Percentiles rank a stretch among this genome's conserved stretches.
Evolutionary conservation across 2,797 vertebrate genomes (phyloP).

Genomic region (Scleropages formosus): DNA sequence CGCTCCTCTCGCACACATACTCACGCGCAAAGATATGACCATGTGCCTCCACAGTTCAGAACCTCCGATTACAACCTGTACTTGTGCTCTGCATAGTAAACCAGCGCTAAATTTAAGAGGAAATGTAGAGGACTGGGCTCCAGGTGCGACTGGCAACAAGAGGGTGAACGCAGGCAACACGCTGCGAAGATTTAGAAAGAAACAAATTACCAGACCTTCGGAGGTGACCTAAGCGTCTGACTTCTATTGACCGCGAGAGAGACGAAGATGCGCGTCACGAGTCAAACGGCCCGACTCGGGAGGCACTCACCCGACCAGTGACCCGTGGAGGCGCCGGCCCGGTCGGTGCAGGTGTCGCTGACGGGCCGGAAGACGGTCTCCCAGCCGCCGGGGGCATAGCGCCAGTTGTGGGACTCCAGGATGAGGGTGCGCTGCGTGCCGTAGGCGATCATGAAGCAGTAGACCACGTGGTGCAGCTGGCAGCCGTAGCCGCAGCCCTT

Average conservation of each 20-base stretch:
- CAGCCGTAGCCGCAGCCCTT: conserved; percentile 98
- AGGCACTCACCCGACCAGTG: conserved; percentile 88
- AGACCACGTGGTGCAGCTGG: conserved; percentile 96
- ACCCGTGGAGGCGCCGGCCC: conserved; percentile 81
- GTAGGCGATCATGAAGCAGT: conserved; percentile 98
- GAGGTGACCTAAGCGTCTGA: no score
- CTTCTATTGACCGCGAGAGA: no score
- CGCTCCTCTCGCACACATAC: neutral
- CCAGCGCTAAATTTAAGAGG: no score
- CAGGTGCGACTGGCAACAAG: no score
- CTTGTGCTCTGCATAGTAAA: neutral
- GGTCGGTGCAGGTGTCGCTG: conserved; percentile 90
- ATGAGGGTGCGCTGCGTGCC: conserved; percentile 92
- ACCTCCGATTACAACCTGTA: neutral
- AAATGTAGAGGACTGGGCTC: no score
- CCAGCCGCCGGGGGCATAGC: conserved; percentile 94
- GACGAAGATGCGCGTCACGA: no score
- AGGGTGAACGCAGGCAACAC: no score
- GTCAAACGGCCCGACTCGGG: no score
- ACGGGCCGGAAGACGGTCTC: conserved; percentile 93
- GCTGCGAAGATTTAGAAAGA: no score
- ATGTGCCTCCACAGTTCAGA: no score
- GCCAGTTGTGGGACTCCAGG: conserved; percentile 96
- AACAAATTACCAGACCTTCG: no score
- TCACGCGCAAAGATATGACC: no score